Evolutionary conservation across 2,888 invertebrate genomes (phyloP).

Genomic region (Zhengitettix transpicula): DNA sequence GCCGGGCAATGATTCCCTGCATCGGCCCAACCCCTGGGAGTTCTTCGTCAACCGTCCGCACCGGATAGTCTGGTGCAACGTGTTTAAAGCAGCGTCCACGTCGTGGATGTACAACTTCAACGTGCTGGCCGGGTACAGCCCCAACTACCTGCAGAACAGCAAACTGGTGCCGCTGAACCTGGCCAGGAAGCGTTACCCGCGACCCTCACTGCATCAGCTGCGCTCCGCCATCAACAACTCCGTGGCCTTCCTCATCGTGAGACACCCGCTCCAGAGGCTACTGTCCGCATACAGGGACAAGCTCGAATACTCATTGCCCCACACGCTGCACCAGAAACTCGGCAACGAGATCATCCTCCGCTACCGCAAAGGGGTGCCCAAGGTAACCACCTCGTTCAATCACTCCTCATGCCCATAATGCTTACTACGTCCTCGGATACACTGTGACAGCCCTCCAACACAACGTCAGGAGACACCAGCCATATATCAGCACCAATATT

Average conservation of each 20-base stretch:
- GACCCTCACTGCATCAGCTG: conserved; percentile 48
- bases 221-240: conserved; percentile 56
- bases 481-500: too few relatives aligned
- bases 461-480: too few relatives aligned
- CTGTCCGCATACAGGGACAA: conserved; percentile 73
- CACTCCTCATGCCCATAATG: too few relatives aligned
- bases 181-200: conserved; percentile 62
- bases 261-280: conserved; percentile 65
- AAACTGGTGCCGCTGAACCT: conserved; percentile 53
- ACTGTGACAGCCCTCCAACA: too few relatives aligned
- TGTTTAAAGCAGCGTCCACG: conserved; percentile 67
- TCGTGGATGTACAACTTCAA: conserved; percentile 89
- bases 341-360: conserved; percentile 60
- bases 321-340: conserved; percentile 65
- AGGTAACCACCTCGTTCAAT: not conserved
- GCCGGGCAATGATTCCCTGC: conserved; percentile 24
- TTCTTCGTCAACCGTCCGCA: conserved; percentile 65
- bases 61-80: conserved; percentile 54
- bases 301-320: conserved; percentile 65
- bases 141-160: conserved; percentile 57
- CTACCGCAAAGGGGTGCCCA: conserved; percentile 27
- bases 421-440: too few relatives aligned
- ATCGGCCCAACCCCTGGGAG: conserved; percentile 67
- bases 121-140: conserved; percentile 64
- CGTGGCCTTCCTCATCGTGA: conserved; percentile 62